Percentiles rank a stretch among this genome's conserved stretches.
Conservation (phyloP, 2,888 invertebrate genomes). For the Pyrochroa serraticornis region DNA sequence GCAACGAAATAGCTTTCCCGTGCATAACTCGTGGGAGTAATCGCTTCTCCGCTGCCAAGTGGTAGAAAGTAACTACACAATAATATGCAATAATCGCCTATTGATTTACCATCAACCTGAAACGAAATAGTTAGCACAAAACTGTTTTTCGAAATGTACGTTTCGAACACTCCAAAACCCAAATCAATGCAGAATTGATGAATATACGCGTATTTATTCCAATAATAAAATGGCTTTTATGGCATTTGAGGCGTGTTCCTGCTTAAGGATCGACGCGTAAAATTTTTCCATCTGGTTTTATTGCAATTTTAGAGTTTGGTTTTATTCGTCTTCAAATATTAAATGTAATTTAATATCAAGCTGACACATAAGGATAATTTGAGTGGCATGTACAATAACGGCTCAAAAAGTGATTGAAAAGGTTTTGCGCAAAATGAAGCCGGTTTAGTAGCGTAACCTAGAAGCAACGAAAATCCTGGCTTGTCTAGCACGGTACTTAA, state of each 20-base stretch:
- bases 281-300: constrained; percentile 16
- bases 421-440: background rate
- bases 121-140: too few species aligned
- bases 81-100: too few species aligned
- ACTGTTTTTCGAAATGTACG: background rate
- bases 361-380: constrained; percentile 6
- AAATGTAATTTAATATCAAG: constrained; percentile 15
- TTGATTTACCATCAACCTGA: too few species aligned
- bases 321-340: constrained; percentile 18
- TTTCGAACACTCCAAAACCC: background rate
- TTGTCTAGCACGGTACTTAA: constrained; percentile 4
- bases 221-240: constrained; percentile 15
- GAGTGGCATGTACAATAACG: too few species aligned
- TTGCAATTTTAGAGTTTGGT: constrained; percentile 17
- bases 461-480: background rate
- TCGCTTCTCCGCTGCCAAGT: too few species aligned
- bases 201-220: background rate
- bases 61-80: too few species aligned
- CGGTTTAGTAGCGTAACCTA: background rate
- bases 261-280: constrained; percentile 10
- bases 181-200: background rate
- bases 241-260: constrained; percentile 12
- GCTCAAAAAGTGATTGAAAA: background rate
- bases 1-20: too few species aligned
- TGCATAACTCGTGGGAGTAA: too few species aligned